These are phyloP conservation scores for Monodelphis domestica DNA, from an alignment of 2,797 vertebrate genomes.

Conservation along the genomic window DNA sequence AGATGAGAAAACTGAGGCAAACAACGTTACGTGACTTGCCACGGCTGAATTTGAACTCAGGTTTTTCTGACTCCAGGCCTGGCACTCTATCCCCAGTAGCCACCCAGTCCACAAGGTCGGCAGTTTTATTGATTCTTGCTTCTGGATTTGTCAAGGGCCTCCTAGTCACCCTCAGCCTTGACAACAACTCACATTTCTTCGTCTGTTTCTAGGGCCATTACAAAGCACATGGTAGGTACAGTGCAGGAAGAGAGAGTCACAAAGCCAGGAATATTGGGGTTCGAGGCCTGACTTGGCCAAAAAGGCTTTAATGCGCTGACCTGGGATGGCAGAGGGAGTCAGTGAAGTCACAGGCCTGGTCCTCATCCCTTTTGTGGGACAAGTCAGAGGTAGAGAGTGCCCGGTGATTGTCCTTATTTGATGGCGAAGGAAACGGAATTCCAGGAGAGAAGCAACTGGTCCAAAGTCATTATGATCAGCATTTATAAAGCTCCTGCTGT, in stretches of 20 bases:
- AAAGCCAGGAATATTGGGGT: neutral
- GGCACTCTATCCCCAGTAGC: too few relatives aligned
- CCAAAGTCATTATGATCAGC: neutral
- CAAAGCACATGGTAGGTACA: neutral
- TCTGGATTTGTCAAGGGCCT: neutral
- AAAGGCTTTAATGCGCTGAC: neutral
- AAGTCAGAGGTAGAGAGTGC: neutral
- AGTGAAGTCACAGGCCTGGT: neutral
- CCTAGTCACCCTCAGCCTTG: too few relatives aligned
- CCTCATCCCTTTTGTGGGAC: neutral
- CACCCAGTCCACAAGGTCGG: too few relatives aligned
- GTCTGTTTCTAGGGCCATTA: neutral
- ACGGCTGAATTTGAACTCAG: too few relatives aligned
- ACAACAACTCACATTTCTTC: too few relatives aligned
- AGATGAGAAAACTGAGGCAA: too few relatives aligned
- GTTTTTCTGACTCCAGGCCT: too few relatives aligned
- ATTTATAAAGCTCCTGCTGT: neutral
- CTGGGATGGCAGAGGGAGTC: neutral
- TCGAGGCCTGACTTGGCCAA: neutral
- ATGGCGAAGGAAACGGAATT: neutral
- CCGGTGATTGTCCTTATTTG: neutral
- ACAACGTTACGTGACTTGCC: too few relatives aligned
- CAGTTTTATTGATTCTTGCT: too few relatives aligned
- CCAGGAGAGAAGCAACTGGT: neutral
- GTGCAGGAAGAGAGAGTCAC: neutral